Evolutionary conservation across 2,113 vertebrate species (phyloP).

Genomic region (Semnornis frantzii): DNA sequence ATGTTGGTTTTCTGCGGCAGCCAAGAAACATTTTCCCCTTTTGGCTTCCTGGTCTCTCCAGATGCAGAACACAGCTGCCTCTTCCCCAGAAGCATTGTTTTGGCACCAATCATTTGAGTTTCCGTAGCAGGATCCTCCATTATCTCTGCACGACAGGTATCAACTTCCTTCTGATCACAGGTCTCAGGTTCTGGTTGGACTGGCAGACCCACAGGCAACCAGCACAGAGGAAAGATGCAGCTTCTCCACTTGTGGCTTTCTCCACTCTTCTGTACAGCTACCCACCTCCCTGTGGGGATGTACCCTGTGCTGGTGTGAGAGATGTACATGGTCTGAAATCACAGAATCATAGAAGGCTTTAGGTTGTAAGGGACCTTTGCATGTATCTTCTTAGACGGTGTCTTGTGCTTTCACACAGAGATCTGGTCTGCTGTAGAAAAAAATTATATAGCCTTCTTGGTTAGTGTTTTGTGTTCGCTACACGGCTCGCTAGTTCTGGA

Average conservation of each 20-base stretch:
- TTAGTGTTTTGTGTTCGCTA: background rate
- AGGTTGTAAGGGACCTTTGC: too few relatives aligned
- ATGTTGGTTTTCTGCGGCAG: background rate
- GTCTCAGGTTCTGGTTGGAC: background rate
- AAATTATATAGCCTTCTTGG: background rate
- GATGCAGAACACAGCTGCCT: fast-evolving
- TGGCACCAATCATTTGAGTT: fast-evolving
- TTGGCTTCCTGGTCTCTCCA: background rate
- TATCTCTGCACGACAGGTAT: background rate
- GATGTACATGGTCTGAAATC: background rate
- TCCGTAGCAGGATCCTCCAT: background rate
- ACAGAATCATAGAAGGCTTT: too few relatives aligned
- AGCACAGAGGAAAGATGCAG: background rate
- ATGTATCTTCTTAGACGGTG: background rate
- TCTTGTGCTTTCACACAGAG: background rate
- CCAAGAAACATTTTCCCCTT: background rate
- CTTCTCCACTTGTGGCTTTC: background rate
- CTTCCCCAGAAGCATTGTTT: fast-evolving
- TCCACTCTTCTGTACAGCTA: background rate
- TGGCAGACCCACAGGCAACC: background rate
- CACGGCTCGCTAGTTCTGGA: background rate
- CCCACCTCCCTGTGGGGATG: background rate
- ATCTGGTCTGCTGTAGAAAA: background rate
- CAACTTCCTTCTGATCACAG: background rate
- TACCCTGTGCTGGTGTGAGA: background rate